Percentiles rank a stretch among this genome's conserved stretches.
These are phyloP conservation scores for Idaea aversata DNA, from an alignment of 2,888 invertebrate species.

Conservation along the genomic window DNA sequence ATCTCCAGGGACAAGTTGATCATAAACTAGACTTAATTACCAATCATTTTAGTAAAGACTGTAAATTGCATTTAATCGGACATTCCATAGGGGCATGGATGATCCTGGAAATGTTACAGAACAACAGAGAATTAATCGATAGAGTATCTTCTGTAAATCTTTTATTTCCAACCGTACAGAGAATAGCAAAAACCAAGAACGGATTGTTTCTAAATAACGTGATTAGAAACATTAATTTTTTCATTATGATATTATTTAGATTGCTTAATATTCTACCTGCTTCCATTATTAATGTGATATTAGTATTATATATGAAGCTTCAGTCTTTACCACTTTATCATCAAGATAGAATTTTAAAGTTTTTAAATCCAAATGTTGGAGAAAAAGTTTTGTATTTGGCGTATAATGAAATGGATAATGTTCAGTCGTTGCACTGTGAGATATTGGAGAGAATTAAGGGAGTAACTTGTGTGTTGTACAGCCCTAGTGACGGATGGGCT, in stretches of 20 bases:
- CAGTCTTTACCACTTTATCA: slow-evolving; percentile 74
- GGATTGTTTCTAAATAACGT: slow-evolving; percentile 85
- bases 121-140: slow-evolving; percentile 72
- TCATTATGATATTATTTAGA: slow-evolving; percentile 63
- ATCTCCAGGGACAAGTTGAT: slow-evolving; percentile 87
- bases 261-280: slow-evolving; percentile 75
- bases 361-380: slow-evolving; percentile 80
- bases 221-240: slow-evolving; percentile 60
- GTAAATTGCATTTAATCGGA: slow-evolving; percentile 90
- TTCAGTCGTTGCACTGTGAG: slow-evolving; percentile 83
- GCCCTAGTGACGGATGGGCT: slow-evolving; percentile 90
- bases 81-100: slow-evolving; percentile 96
- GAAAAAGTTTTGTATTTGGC: slow-evolving; percentile 86
- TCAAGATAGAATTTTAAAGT: slow-evolving; percentile 73
- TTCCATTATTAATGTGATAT: slow-evolving; percentile 67
- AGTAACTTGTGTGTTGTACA: slow-evolving; percentile 85
- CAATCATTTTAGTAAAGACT: slow-evolving; percentile 84
- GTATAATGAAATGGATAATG: slow-evolving; percentile 89
- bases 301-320: slow-evolving; percentile 78
- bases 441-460: slow-evolving; percentile 83
- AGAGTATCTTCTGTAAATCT: slow-evolving; percentile 84
- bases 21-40: slow-evolving; percentile 90
- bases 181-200: slow-evolving; percentile 87
- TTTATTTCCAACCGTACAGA: slow-evolving; percentile 93
- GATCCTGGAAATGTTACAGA: slow-evolving; percentile 85